A percentile compares a stretch with the other conserved stretches of the same genome.
These are phyloP conservation scores for Papilio aristodemus DNA, from an alignment of 1,140 invertebrate genomes.

Conservation along the genomic window DNA sequence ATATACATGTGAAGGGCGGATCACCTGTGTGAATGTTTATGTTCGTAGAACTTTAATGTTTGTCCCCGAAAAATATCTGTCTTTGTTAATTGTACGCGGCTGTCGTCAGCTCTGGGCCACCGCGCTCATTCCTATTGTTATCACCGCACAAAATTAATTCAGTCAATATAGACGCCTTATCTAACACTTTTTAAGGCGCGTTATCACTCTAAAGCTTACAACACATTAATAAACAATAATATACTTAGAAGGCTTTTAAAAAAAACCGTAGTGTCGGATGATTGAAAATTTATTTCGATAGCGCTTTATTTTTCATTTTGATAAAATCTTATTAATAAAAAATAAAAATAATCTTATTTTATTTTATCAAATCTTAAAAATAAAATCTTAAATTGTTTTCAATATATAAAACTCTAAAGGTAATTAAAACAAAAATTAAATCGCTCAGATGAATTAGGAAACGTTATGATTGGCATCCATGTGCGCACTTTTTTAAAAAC, in stretches of 20 bases:
- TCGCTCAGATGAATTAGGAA: neutral
- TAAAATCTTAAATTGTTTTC: neutral
- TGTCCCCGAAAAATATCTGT: slow-evolving; percentile 71
- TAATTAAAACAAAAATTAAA: neutral
- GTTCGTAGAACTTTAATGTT: slow-evolving; percentile 61
- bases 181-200: neutral
- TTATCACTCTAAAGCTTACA: slow-evolving; percentile 8
- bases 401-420: neutral
- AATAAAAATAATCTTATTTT: too few relatives aligned
- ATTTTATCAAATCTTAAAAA: too few relatives aligned
- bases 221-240: slow-evolving; percentile 14
- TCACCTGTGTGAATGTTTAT: slow-evolving; percentile 61
- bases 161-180: slow-evolving; percentile 15
- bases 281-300: neutral
- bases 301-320: slow-evolving; percentile 9
- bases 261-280: slow-evolving; percentile 2
- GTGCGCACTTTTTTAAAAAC: neutral
- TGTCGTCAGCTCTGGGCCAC: slow-evolving; percentile 43
- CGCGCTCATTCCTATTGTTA: slow-evolving; percentile 36
- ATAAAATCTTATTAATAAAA: too few relatives aligned
- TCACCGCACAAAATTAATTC: slow-evolving; percentile 19
- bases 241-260: slow-evolving; percentile 18
- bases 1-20: slow-evolving; percentile 70
- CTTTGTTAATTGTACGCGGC: slow-evolving; percentile 61
- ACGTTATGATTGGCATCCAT: neutral